A percentile compares a stretch with the other conserved stretches of the same genome.
Conservation (phyloP, 2,888 invertebrate genomes). For the Malacosoma neustria region DNA sequence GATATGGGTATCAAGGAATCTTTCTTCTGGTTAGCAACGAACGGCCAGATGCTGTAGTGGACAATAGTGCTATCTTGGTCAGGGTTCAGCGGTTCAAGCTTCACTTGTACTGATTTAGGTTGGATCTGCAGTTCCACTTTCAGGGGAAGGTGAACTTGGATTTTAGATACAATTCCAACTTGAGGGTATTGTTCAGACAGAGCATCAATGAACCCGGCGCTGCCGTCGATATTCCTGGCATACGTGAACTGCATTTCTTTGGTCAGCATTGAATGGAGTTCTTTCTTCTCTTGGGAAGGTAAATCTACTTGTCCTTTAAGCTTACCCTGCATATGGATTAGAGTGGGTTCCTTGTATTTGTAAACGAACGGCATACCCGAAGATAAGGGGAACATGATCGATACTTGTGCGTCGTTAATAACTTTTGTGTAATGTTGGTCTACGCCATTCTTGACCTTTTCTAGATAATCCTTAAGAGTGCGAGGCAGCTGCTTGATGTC, state of each 20-base stretch:
- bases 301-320: constrained; percentile 49
- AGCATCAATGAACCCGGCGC: constrained; percentile 77
- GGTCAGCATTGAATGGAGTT: constrained; percentile 42
- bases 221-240: constrained; percentile 74
- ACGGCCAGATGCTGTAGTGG: constrained; percentile 79
- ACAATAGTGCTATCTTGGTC: constrained; percentile 66
- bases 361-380: constrained; percentile 81
- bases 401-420: constrained; percentile 70
- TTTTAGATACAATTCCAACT: constrained; percentile 76
- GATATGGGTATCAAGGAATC: constrained; percentile 68
- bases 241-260: constrained; percentile 65
- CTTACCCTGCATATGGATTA: constrained; percentile 68
- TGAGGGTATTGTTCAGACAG: constrained; percentile 76
- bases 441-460: constrained; percentile 54
- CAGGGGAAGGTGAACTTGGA: constrained; percentile 75
- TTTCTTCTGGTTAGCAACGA: constrained; percentile 75
- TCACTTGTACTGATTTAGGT: constrained; percentile 52
- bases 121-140: constrained; percentile 61
- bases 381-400: constrained; percentile 80
- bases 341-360: constrained; percentile 74
- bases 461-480: constrained; percentile 40
- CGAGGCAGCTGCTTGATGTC: constrained; percentile 63
- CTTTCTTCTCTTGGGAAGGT: constrained; percentile 27
- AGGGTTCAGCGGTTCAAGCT: constrained; percentile 60
- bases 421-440: constrained; percentile 76